phyloP scores from a whole-genome alignment of 2,113 vertebrate species.

The Urocynchramus pylzowi region DNA sequence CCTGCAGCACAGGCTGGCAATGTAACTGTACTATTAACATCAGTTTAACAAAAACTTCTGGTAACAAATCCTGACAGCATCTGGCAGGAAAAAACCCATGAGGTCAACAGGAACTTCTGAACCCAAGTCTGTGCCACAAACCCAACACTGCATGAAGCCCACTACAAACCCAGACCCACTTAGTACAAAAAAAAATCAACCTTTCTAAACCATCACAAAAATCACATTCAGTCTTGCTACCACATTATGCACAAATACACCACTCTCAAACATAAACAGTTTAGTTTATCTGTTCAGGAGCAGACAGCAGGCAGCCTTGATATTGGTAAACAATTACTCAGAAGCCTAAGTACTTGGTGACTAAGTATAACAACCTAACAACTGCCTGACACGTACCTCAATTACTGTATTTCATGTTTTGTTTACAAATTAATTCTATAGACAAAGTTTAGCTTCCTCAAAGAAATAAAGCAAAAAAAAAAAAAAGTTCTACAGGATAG shows the following conservation, averaged over 20 bases:
- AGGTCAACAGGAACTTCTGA: background rate
- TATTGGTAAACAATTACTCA: constrained; percentile 12
- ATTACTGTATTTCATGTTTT: background rate
- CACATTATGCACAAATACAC: background rate
- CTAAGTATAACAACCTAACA: background rate
- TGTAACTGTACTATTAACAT: background rate
- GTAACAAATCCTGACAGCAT: background rate
- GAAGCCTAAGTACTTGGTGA: background rate
- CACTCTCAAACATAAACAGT: background rate
- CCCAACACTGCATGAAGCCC: background rate
- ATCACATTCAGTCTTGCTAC: background rate
- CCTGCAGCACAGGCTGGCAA: background rate
- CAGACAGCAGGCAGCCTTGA: background rate
- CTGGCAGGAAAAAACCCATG: background rate
- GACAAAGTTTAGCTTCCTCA: background rate
- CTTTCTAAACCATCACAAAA: background rate
- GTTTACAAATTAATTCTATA: background rate
- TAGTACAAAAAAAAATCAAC: background rate
- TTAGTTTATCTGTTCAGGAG: background rate
- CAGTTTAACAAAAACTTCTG: background rate
- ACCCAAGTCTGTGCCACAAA: background rate
- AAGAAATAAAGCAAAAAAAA: background rate
- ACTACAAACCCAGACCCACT: background rate
- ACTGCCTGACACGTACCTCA: background rate
- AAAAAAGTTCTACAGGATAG: background rate